phyloP scores from a whole-genome alignment of 2,113 vertebrate genomes.

The Vidua chalybeata region DNA sequence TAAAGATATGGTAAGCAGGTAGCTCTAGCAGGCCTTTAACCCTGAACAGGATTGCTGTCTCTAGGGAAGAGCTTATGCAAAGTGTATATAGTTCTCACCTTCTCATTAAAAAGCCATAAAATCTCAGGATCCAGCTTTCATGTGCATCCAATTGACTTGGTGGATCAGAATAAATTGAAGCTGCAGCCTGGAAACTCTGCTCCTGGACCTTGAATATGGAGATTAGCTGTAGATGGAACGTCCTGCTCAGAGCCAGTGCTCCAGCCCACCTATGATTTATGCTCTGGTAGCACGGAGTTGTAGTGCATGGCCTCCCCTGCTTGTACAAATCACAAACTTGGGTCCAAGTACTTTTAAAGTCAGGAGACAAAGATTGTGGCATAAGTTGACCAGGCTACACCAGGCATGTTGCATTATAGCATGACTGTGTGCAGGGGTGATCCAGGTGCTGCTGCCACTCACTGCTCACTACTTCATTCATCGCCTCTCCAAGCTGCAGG shows the following conservation, averaged over 20 bases:
- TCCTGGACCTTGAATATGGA: background rate
- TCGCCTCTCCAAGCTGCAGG: accelerated
- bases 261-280: background rate
- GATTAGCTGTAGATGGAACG: background rate
- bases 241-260: background rate
- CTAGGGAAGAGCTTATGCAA: background rate
- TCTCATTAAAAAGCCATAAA: background rate
- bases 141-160: background rate
- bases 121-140: background rate
- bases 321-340: background rate
- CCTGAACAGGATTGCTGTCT: background rate
- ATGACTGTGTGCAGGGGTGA: background rate
- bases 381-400: background rate
- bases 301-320: background rate
- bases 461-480: background rate
- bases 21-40: background rate
- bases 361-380: background rate
- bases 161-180: background rate
- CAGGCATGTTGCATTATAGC: background rate
- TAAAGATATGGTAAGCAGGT: background rate
- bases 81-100: background rate
- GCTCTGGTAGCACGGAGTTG: background rate
- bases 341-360: background rate
- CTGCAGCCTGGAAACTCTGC: background rate
- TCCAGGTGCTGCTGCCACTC: background rate